These are phyloP conservation scores for Glyptemys insculpta DNA, from an alignment of 2,797 vertebrate genomes.

Conservation along the genomic window DNA sequence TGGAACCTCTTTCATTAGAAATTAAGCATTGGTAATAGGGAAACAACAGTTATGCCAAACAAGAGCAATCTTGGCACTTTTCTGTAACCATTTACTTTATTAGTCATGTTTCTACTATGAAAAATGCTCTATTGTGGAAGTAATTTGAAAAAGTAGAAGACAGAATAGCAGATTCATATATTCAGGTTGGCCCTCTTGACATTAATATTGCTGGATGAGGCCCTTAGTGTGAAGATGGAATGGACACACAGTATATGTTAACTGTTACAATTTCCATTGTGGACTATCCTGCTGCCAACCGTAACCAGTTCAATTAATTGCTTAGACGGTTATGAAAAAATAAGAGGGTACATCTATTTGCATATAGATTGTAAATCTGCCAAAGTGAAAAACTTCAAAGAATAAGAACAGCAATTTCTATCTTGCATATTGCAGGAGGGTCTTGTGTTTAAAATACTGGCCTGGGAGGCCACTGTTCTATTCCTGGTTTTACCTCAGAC, in stretches of 20 bases:
- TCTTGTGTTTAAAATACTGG: conserved; percentile 33
- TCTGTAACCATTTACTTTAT: not conserved
- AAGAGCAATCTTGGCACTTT: not conserved
- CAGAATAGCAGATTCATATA: not conserved
- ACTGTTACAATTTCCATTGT: conserved; percentile 4
- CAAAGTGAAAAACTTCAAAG: conserved; percentile 54
- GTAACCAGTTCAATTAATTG: conserved; percentile 45
- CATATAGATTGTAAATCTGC: conserved; percentile 70
- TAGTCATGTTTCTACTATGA: conserved; percentile 10
- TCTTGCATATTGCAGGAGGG: not conserved
- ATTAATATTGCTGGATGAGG: not conserved
- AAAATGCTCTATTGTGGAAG: conserved; percentile 35
- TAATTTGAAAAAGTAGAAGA: conserved; percentile 19
- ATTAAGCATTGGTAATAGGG: not conserved
- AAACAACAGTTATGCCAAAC: conserved; percentile 26
- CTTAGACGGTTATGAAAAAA: not conserved
- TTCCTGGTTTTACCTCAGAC: conserved; percentile 24
- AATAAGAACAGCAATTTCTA: conserved; percentile 48
- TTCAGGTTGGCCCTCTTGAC: not conserved
- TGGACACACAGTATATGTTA: conserved; percentile 1
- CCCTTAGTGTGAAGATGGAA: not conserved
- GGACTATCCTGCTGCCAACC: not conserved
- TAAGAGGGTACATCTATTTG: conserved; percentile 56
- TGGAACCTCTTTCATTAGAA: too few species aligned
- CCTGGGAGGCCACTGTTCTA: not conserved